phyloP scores from a whole-genome alignment of 2,797 vertebrate genomes.

The Enteromius unitaeniatus region DNA sequence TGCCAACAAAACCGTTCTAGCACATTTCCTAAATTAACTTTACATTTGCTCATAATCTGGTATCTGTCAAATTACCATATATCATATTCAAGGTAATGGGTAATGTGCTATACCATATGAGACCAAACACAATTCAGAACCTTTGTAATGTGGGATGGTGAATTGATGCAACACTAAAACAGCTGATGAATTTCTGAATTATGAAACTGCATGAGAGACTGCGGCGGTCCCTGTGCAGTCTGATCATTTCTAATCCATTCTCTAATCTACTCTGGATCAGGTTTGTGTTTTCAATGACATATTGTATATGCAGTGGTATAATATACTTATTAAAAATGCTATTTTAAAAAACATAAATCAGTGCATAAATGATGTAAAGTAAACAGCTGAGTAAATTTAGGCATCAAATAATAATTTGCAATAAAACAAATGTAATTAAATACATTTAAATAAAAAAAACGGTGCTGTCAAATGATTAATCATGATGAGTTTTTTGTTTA shows the following conservation, averaged over 20 bases:
- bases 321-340: background rate
- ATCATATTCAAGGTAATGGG: conserved; percentile 33
- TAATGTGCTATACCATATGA: conserved; percentile 18
- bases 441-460: no score
- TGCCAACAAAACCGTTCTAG: conserved; percentile 1
- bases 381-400: background rate
- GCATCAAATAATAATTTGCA: background rate
- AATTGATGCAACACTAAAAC: conserved; percentile 47
- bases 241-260: conserved; percentile 30
- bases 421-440: background rate
- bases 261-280: conserved; percentile 14
- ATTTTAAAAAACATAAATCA: background rate
- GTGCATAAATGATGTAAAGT: background rate
- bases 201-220: conserved; percentile 22
- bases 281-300: background rate
- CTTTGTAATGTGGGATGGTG: conserved; percentile 24
- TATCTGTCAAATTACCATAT: conserved; percentile 28
- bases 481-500: no score
- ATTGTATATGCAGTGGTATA: background rate
- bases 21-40: conserved; percentile 36
- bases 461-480: background rate
- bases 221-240: conserved; percentile 6
- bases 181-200: conserved; percentile 41
- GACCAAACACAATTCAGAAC: conserved; percentile 25
- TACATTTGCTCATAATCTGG: conserved; percentile 11